A percentile compares a stretch with the other conserved stretches of the same genome.
phyloP scores from a whole-genome alignment of 1,140 invertebrate genomes.

The Drosophila orosa region DNA sequence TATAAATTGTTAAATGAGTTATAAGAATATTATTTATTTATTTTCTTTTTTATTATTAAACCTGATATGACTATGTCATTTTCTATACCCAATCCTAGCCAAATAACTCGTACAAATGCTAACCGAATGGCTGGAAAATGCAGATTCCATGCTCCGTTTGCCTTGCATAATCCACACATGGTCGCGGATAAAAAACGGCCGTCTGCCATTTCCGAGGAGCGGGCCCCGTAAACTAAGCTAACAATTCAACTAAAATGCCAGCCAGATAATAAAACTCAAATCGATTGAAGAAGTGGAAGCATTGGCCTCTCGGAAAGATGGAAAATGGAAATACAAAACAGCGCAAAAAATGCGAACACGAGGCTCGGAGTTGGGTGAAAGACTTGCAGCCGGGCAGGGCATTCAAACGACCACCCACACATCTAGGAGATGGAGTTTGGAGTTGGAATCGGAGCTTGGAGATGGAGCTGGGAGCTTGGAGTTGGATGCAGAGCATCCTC shows the following conservation, averaged over 20 bases:
- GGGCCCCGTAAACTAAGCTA: conserved; percentile 66
- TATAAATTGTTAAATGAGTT: no score
- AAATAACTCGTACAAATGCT: not conserved
- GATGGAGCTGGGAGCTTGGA: conserved; percentile 31
- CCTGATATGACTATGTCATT: not conserved
- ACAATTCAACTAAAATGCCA: conserved; percentile 82
- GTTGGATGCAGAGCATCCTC: conserved; percentile 72
- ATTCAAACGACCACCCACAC: conserved; percentile 62
- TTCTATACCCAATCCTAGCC: not conserved
- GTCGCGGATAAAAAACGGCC: not conserved
- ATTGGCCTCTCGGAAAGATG: conserved; percentile 37
- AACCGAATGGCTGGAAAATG: conserved; percentile 51
- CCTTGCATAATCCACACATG: conserved; percentile 63
- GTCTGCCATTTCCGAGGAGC: conserved; percentile 31
- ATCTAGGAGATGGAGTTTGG: conserved; percentile 8
- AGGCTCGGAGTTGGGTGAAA: conserved; percentile 36
- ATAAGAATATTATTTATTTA: accelerated
- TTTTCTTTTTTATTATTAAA: not conserved
- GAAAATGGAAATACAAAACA: conserved; percentile 63
- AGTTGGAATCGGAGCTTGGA: conserved; percentile 23
- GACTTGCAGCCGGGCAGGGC: conserved; percentile 50
- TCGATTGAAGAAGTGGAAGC: conserved; percentile 59
- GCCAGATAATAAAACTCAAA: conserved; percentile 79
- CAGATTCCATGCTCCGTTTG: conserved; percentile 45
- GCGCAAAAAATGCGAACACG: conserved; percentile 65